These are phyloP conservation scores for Bagarius yarrelli DNA, from an alignment of 2,113 vertebrate species.

Conservation along the genomic window DNA sequence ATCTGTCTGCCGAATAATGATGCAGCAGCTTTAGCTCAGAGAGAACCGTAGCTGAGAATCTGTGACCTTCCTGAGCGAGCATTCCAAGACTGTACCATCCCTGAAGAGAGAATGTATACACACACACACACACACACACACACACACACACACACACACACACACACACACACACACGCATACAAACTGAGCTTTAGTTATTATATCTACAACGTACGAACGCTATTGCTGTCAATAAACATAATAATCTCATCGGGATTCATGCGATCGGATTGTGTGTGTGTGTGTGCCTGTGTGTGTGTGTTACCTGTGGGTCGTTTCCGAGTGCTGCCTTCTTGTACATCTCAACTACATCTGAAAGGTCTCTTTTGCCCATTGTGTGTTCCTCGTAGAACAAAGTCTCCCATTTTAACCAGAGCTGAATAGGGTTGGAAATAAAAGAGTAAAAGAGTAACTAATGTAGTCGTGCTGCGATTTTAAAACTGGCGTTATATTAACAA, in stretches of 20 bases:
- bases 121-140: constrained; percentile 1
- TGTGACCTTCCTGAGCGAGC: constrained; percentile 69
- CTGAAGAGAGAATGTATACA: constrained; percentile 54
- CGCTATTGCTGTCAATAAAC: not conserved
- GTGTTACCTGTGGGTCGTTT: constrained; percentile 71
- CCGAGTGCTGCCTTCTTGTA: constrained; percentile 71
- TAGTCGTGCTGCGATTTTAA: not conserved
- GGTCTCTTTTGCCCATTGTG: constrained; percentile 51
- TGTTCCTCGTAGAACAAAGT: constrained; percentile 65
- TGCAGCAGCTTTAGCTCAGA: constrained; percentile 65
- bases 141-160: not conserved
- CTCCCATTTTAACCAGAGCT: constrained; percentile 76
- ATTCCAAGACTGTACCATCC: constrained; percentile 76
- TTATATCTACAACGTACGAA: not conserved
- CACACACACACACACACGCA: not conserved
- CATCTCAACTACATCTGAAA: constrained; percentile 68
- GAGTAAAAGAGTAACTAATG: not conserved
- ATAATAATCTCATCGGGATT: not conserved
- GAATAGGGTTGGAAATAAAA: constrained; percentile 24
- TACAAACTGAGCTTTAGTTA: not conserved
- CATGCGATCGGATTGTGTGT: not conserved
- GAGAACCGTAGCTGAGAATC: constrained; percentile 61
- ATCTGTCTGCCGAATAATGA: constrained; percentile 59
- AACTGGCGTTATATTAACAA: not conserved
- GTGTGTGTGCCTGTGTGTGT: not conserved